Percentiles rank a stretch among this genome's conserved stretches.
Conservation (phyloP, 2,113 vertebrate species). For the Phocoena phocoena region DNA sequence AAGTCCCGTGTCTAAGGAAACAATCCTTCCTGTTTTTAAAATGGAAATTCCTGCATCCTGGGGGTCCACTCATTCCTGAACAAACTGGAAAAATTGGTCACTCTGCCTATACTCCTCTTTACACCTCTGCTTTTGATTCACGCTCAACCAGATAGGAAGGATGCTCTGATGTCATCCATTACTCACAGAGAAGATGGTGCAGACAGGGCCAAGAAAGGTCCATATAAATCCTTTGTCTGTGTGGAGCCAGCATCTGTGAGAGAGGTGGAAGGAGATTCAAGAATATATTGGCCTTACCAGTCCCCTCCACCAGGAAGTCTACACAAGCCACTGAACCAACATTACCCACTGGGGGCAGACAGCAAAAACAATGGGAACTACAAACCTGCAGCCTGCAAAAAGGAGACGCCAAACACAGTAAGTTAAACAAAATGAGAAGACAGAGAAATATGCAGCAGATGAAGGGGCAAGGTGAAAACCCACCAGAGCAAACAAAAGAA, state of each 20-base stretch:
- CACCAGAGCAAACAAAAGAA: no score
- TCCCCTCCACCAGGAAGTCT: no score
- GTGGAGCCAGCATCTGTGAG: conserved; percentile 84
- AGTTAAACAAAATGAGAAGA: no score
- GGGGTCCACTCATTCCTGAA: not conserved
- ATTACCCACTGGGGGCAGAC: no score
- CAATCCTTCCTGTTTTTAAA: not conserved
- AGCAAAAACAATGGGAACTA: no score
- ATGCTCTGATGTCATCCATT: not conserved
- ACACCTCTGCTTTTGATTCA: not conserved
- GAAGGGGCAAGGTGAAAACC: no score
- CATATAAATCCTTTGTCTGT: conserved; percentile 78
- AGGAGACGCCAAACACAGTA: no score
- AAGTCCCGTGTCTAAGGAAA: not conserved
- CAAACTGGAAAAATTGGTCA: not conserved
- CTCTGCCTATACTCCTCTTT: not conserved
- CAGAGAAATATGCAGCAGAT: no score
- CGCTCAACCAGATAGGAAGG: not conserved
- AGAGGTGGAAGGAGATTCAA: not conserved
- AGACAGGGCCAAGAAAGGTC: conserved; percentile 83
- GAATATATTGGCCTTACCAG: not conserved
- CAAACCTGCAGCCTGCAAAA: no score
- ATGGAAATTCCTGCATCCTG: not conserved
- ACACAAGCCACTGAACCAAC: no score
- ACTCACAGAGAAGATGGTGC: conserved; percentile 81